Evolutionary conservation across 2,797 vertebrate genomes (phyloP).

Genomic region (Knipowitschia caucasica): DNA sequence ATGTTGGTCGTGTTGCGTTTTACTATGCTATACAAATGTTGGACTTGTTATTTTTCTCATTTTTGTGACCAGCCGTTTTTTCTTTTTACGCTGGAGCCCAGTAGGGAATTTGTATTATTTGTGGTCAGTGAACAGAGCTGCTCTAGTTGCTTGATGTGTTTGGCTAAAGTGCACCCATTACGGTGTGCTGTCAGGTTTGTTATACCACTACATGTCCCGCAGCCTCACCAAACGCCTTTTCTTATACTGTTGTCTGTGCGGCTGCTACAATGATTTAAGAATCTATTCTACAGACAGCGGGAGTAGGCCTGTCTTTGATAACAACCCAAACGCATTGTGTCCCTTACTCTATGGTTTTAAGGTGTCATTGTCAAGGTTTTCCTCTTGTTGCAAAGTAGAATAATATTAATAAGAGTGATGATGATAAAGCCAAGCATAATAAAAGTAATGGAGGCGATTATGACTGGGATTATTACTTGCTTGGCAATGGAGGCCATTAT

Average conservation of each 20-base stretch:
- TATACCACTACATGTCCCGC: constrained; percentile 37
- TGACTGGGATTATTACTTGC: constrained; percentile 79
- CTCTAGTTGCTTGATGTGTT: constrained; percentile 35
- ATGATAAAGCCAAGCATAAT: constrained; percentile 76
- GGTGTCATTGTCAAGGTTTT: constrained; percentile 62
- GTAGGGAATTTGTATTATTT: constrained; percentile 40
- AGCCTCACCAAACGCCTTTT: constrained; percentile 1
- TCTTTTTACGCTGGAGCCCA: constrained; percentile 11
- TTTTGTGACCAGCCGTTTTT: constrained; percentile 45
- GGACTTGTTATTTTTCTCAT: not conserved
- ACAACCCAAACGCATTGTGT: constrained; percentile 39
- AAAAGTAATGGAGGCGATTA: constrained; percentile 82
- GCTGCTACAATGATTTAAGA: constrained; percentile 18
- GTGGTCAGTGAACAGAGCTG: constrained; percentile 50
- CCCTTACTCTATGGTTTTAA: constrained; percentile 47
- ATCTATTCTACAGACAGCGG: constrained; percentile 26
- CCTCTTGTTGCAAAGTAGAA: constrained; percentile 64
- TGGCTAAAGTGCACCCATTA: constrained; percentile 27
- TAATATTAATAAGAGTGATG: constrained; percentile 75
- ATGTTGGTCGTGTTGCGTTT: too few species aligned
- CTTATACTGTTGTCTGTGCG: constrained; percentile 16
- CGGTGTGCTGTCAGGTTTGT: constrained; percentile 23
- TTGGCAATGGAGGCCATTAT: constrained; percentile 79
- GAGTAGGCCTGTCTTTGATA: constrained; percentile 20
- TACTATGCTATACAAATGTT: not conserved